phyloP scores from a whole-genome alignment of 2,797 vertebrate species.

The Psittacula derbiana region DNA sequence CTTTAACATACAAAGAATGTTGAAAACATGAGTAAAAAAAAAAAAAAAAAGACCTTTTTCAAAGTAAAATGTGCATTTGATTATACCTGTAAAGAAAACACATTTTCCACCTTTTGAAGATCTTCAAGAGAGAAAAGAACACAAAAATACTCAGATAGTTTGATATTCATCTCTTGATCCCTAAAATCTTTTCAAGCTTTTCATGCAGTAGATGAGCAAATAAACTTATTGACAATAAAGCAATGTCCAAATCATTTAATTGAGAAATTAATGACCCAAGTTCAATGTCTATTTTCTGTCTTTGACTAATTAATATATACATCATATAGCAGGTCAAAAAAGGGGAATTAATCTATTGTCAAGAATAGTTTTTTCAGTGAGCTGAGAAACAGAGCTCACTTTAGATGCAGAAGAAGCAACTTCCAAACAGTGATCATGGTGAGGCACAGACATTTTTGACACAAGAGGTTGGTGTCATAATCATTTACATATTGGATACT shows the following conservation, averaged over 20 bases:
- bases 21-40: background rate
- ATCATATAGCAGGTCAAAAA: background rate
- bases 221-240: background rate
- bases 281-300: background rate
- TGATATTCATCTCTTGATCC: background rate
- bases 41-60: background rate
- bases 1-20: background rate
- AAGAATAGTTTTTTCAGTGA: background rate
- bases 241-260: rapidly evolving
- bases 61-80: background rate
- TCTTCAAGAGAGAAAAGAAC: background rate
- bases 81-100: background rate
- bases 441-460: background rate
- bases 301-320: background rate
- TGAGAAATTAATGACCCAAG: background rate
- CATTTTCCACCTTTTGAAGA: rapidly evolving
- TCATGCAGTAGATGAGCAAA: background rate
- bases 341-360: background rate
- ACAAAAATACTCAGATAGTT: background rate
- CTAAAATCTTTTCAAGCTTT: background rate
- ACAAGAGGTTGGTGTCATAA: background rate
- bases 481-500: background rate
- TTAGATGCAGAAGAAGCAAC: background rate
- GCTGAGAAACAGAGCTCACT: rapidly evolving
- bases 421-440: background rate